Evolutionary conservation across 1,140 invertebrate genomes (phyloP).

Genomic region (Trichonephila clavata): DNA sequence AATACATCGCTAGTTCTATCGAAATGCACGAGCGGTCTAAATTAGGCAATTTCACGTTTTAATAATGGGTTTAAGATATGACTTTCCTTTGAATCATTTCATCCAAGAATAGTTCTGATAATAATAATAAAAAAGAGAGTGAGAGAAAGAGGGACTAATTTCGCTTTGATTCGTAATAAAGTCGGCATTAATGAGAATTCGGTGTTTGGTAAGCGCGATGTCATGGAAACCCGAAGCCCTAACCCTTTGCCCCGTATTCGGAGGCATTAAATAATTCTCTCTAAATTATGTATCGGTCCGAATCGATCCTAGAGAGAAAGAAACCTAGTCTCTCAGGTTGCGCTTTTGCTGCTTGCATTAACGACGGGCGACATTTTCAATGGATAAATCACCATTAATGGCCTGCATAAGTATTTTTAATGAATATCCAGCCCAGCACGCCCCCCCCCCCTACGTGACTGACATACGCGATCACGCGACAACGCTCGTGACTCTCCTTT

Average conservation of each 20-base stretch:
- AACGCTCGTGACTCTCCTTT: constrained; percentile 57
- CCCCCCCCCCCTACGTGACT: constrained; percentile 62
- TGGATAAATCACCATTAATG: constrained; percentile 77
- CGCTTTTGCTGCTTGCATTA: constrained; percentile 72
- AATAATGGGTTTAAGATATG: constrained; percentile 39
- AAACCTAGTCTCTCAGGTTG: constrained; percentile 54
- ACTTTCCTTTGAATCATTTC: constrained; percentile 48
- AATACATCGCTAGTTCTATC: constrained; percentile 24
- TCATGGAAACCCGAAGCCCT: constrained; percentile 60
- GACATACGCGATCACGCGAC: constrained; percentile 72
- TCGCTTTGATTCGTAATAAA: constrained; percentile 72
- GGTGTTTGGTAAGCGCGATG: constrained; percentile 59
- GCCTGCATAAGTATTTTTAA: constrained; percentile 77
- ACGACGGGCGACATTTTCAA: constrained; percentile 74
- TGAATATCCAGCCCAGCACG: constrained; percentile 74
- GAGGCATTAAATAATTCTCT: constrained; percentile 76
- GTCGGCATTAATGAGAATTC: constrained; percentile 71
- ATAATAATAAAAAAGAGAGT: constrained; percentile 16
- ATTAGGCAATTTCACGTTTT: constrained; percentile 58
- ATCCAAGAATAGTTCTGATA: constrained; percentile 27
- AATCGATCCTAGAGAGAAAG: constrained; percentile 68
- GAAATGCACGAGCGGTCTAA: background rate
- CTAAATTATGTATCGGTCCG: constrained; percentile 75
- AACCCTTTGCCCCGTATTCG: constrained; percentile 64
- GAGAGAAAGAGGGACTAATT: constrained; percentile 52